A percentile compares a stretch with the other conserved stretches of the same genome.
Evolutionary conservation across 23 tunicate genomes (phyloP).

Genomic region (Styela clava): DNA sequence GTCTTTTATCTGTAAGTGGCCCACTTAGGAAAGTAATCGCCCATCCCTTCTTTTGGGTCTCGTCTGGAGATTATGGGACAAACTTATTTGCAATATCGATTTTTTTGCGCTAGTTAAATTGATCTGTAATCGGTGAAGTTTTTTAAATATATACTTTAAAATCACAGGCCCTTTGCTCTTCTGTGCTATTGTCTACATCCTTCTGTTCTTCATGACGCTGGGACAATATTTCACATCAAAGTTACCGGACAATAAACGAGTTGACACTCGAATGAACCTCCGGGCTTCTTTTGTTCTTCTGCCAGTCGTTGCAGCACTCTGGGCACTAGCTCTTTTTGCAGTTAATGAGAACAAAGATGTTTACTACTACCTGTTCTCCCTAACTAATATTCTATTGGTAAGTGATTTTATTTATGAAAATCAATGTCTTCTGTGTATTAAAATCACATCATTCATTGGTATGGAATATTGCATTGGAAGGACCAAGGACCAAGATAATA

Average conservation of each 20-base stretch:
- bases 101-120: too few species aligned
- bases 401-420: slow-evolving; percentile 9
- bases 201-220: slow-evolving; percentile 53
- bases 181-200: slow-evolving; percentile 35
- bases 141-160: too few species aligned
- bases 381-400: slow-evolving; percentile 42
- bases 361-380: slow-evolving; percentile 53
- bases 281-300: slow-evolving; percentile 32
- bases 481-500: too few species aligned
- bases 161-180: slow-evolving; percentile 54
- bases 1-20: too few species aligned
- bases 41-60: too few species aligned
- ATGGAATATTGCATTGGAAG: too few species aligned
- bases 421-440: too few species aligned
- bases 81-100: too few species aligned
- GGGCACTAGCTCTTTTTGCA: slow-evolving; percentile 58
- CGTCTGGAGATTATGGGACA: too few species aligned
- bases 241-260: slow-evolving; percentile 41
- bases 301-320: slow-evolving; percentile 29
- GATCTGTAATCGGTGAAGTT: too few species aligned
- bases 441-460: too few species aligned
- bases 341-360: slow-evolving; percentile 43
- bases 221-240: slow-evolving; percentile 60
- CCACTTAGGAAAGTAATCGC: too few species aligned
- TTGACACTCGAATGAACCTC: slow-evolving; percentile 36